Percentiles rank a stretch among this genome's conserved stretches.
These are phyloP conservation scores for Epinephelus cyanopodus DNA, from an alignment of 2,113 vertebrate species.

Conservation along the genomic window DNA sequence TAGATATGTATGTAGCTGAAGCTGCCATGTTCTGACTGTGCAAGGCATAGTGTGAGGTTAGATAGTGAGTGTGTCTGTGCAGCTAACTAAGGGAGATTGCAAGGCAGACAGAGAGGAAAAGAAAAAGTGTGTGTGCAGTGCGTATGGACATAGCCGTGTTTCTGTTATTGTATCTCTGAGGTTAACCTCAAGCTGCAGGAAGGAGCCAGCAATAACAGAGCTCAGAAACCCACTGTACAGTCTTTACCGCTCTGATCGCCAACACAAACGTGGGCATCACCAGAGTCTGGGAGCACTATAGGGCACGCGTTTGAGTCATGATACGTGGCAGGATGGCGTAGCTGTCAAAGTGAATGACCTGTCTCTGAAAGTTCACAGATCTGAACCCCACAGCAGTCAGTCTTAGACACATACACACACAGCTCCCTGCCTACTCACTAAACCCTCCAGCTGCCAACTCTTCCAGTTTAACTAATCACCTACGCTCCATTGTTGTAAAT, in stretches of 20 bases:
- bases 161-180: slow-evolving; percentile 51
- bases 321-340: slow-evolving; percentile 26
- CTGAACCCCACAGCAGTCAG: slow-evolving; percentile 22
- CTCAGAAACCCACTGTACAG: slow-evolving; percentile 21
- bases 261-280: slow-evolving; percentile 32
- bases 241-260: slow-evolving; percentile 39
- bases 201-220: slow-evolving; percentile 51
- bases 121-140: slow-evolving; percentile 4
- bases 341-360: slow-evolving; percentile 24
- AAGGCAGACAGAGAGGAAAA: slow-evolving; percentile 1
- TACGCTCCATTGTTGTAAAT: not conserved
- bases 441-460: not conserved
- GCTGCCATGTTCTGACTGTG: not conserved
- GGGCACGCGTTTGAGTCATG: slow-evolving; percentile 42
- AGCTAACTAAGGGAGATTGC: not conserved
- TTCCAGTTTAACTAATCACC: slow-evolving; percentile 13
- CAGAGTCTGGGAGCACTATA: slow-evolving; percentile 20
- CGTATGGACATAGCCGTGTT: not conserved
- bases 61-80: not conserved
- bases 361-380: slow-evolving; percentile 48
- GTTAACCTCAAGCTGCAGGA: slow-evolving; percentile 60
- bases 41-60: not conserved
- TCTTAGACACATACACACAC: not conserved
- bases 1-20: not conserved
- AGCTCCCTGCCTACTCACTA: not conserved